Evolutionary conservation across 2,888 invertebrate genomes (phyloP).

Genomic region (Netelia virgata): DNA sequence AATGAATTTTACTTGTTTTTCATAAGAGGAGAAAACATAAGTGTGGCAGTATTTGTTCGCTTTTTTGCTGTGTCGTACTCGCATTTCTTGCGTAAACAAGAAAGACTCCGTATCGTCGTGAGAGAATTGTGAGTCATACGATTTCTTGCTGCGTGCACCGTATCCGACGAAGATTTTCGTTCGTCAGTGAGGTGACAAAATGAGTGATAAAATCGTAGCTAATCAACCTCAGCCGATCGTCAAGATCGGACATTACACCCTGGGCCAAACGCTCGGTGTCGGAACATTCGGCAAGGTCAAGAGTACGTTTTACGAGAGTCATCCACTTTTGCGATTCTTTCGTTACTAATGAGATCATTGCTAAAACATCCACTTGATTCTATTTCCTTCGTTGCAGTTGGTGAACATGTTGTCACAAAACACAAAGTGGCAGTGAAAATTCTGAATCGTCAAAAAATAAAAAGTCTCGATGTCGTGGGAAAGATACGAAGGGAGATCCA

Average conservation of each 20-base stretch:
- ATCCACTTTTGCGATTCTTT: too few relatives aligned
- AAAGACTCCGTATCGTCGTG: neutral
- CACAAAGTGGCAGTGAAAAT: conserved; percentile 99
- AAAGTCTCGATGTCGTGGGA: conserved; percentile 99
- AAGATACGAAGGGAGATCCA: conserved; percentile 99
- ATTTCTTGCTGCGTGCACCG: neutral
- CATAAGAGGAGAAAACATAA: conserved; percentile 14
- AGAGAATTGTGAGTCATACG: neutral
- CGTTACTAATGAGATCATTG: conserved; percentile 14
- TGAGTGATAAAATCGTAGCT: conserved; percentile 80
- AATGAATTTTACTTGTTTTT: conserved; percentile 15
- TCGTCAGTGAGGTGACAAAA: conserved; percentile 63
- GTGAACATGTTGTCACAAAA: conserved; percentile 98
- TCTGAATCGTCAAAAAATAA: conserved; percentile 98
- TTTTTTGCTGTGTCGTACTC: neutral
- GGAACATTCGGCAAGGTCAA: conserved; percentile 99
- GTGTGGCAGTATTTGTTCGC: neutral
- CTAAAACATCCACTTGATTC: conserved; percentile 2
- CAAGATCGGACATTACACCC: conserved; percentile 98
- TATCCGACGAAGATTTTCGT: neutral
- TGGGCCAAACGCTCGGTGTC: conserved; percentile 97
- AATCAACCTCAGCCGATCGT: conserved; percentile 90
- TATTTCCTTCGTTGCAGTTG: conserved; percentile 87
- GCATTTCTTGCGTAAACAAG: conserved; percentile 12
- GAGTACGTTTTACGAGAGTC: conserved; percentile 85